Evolutionary conservation across 2,797 vertebrate species (phyloP), one percentile per base, ranked within the genome.

Genomic region (Ceryle rudis): DNA sequence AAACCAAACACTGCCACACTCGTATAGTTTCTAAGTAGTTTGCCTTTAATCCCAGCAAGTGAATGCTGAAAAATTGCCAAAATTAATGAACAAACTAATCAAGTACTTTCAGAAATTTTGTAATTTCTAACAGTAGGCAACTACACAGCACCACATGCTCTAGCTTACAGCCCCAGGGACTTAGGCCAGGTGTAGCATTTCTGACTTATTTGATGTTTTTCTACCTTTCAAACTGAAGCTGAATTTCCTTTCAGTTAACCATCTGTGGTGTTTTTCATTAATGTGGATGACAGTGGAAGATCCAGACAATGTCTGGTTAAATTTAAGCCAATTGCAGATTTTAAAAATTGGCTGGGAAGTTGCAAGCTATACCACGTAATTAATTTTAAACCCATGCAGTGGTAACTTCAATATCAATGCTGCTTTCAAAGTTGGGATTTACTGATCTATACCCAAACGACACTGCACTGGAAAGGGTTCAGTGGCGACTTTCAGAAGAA

Each of bases 281-380:
- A 12, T 11, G 22, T 25, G 65, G 54, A 46, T 82, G 46, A 92
- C 39, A 84, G 0, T 47, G 46, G 73, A 94, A 94, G 33, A 90
- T 41, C 23, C 47, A 91, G 62, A 52, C n/a, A 57, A 41, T 0
- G 5, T 31, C 47, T 82, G 14, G 7, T 66, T 77, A 86, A 82
- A 89, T 80, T 79, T 64, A 84, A 52, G 19, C 22, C 77, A 91
- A 78, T 22, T 66, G 25, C 44, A 86, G n/a, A 62, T 86, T 44
- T 90, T 77, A 47, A 26, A 71, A 88, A 78, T 28, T 46, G 35
- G 23, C 46, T 87, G 57, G 12, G 37, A 94, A 86, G 58, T 14
- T 88, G 54, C 61, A 94, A 86, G 39, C 21, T 7, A 8, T 37
- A 64, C 37, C 39, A 42, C 0, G 0, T 39, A 64, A 73, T 3